Base-by-base conservation (phyloP, 2,113 vertebrate species). In the Neodon shergylaensis region DNA sequence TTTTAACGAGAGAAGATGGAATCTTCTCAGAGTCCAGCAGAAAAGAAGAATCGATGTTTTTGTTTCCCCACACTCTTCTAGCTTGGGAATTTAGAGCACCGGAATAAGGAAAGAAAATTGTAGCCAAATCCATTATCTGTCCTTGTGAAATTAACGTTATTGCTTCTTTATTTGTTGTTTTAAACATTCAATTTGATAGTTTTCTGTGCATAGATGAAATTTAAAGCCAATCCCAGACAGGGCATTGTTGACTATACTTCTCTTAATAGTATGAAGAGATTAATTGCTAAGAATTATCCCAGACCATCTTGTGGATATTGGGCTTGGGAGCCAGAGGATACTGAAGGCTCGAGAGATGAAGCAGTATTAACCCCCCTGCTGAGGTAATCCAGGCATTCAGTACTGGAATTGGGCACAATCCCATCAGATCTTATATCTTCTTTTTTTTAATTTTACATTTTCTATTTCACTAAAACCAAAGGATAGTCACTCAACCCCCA, bases 171-270 rank as follows among this genome's bases (percentile, higher is more conserved):
- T 10, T 90, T 72, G 9, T 73, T 84, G 78, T 79, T n/a, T 95
- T 54, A 58, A 54, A 65, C 91, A 91, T 95, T 97, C 42, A 86
- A 36, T 86, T 63, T 92, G 76, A 95, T 44, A 66, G 13, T 61
- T 94, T 97, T 92, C 61, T 91, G 33, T 89, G 47, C 70, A 44
- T 74, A 83, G 61, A 95, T 44, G 73, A 96, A 92, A 58, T 89
- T 14, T 44, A 95, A 97, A 94, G 28, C 66, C n/a, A 91, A 49
- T 49, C 21, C 47, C 17, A 81, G 47, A 44, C 36, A 54, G 77
- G 24, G 44, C 52, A 92, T 89, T 90, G 31, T 31, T 90, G 17
- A 90, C 6, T n/a, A 82, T 73, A 31, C 1, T 77, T 94, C 5
- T 52, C 33, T 86, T 88, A 84, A 88, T 76, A 65, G 36, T 94